Evolutionary conservation across 2,797 vertebrate species (phyloP), one percentile per base, ranked within the genome.

Genomic region (Poeciliopsis presidionis): DNA sequence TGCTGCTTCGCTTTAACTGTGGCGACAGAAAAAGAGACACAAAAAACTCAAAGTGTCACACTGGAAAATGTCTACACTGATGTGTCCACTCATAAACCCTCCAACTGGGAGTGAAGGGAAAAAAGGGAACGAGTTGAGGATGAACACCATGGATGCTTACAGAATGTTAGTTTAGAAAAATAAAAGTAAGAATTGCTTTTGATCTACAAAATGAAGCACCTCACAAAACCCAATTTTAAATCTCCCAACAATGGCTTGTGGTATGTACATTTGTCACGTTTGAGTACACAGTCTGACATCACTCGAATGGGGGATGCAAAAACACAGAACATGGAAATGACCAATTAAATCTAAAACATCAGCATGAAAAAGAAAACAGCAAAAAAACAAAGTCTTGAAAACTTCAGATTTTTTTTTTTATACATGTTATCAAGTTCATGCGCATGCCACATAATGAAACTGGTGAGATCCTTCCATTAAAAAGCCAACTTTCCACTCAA

Each of bases 1-100:
- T 92, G 95, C 96, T 94, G 95, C 96, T 96, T 95, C 95, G 96
- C 96, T 96, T 97, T 95, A 89, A 91, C 90, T 91, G 91, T 83
- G 84, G 91, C 92, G 83, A 94, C 93, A 92, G 89, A 87, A 91
- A 91, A 92, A 86, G 90, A 92, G 89, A 77, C 81, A 89, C 83
- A 84, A 83, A 84, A 85, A 61, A 85, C 82, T 77, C n/a, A 90
- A 86, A 90, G 84, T 75, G 65, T 72, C 86, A 87, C 78, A 77
- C 90, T 82, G 83, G 84, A 63, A 87, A 88, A 85, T 70, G 70
- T 86, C 82, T 88, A 88, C 82, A 84, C 78, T 57, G 72, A 90
- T 87, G 89, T 85, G 82, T 79, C 87, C 79, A 72, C 80, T 85
- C 79, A 77, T 79, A 86, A 81, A 87, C 33, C 55, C 81, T 87